Evolutionary conservation across 1,140 invertebrate species (phyloP).

Genomic region (Grapholita molesta): DNA sequence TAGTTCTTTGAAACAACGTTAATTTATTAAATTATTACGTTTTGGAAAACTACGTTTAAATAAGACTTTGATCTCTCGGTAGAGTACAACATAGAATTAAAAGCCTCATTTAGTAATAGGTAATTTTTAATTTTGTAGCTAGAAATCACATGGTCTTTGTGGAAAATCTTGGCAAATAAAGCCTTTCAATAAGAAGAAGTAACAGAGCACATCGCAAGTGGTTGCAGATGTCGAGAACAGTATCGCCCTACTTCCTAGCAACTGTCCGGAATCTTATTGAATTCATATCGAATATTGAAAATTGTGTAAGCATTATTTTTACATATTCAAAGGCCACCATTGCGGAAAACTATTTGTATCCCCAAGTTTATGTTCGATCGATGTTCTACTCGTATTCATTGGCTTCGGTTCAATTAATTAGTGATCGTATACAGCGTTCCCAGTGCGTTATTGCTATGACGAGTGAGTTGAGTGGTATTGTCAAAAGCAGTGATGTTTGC

Average conservation of each 20-base stretch:
- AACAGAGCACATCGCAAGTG: background rate
- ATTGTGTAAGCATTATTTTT: slow-evolving; percentile 24
- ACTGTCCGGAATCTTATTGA: slow-evolving; percentile 20
- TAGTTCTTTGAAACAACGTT: background rate
- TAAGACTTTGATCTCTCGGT: background rate
- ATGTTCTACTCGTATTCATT: background rate
- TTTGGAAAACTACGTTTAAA: background rate
- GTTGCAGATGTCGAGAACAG: slow-evolving; percentile 11
- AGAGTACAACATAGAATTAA: no score
- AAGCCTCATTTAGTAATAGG: no score
- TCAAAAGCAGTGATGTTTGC: background rate
- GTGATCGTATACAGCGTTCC: background rate
- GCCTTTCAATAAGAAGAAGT: background rate
- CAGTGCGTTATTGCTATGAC: background rate
- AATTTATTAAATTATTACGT: no score
- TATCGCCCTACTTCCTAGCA: slow-evolving; percentile 6
- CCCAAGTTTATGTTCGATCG: background rate
- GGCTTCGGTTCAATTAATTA: slow-evolving; percentile 2
- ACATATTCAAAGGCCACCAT: background rate
- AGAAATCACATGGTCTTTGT: background rate
- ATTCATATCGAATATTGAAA: slow-evolving; percentile 34
- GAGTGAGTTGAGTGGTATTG: background rate
- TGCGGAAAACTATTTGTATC: slow-evolving; percentile 6
- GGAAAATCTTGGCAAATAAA: slow-evolving; percentile 2
- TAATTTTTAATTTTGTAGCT: no score